Evolutionary conservation across 2,888 invertebrate genomes (phyloP).

Genomic region (Auanema freiburgensis): DNA sequence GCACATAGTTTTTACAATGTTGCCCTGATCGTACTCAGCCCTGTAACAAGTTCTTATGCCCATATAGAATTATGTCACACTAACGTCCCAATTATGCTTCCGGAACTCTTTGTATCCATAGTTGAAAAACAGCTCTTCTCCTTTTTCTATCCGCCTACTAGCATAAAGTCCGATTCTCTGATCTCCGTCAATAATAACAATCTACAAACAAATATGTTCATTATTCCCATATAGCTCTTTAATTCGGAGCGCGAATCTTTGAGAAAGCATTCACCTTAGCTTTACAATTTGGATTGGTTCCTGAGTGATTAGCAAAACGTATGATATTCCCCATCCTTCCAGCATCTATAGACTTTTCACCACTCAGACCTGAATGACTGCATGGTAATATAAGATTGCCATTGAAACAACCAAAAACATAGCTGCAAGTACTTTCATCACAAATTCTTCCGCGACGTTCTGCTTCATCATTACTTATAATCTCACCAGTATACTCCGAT

Average conservation of each 20-base stretch:
- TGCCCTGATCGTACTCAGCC: not conserved
- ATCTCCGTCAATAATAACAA: constrained; percentile 70
- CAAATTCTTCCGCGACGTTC: constrained; percentile 97
- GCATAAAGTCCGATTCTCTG: constrained; percentile 87
- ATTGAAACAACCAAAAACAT: constrained; percentile 75
- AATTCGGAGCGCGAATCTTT: too few relatives aligned
- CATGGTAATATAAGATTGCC: too few relatives aligned
- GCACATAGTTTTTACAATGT: not conserved
- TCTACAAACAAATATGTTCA: constrained; percentile 11
- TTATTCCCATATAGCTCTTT: too few relatives aligned
- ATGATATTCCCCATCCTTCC: constrained; percentile 98
- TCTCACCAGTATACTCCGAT: constrained; percentile 97
- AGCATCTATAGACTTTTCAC: constrained; percentile 83
- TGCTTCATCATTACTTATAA: constrained; percentile 94
- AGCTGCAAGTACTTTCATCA: constrained; percentile 98
- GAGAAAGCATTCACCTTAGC: too few relatives aligned
- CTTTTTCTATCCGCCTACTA: constrained; percentile 90
- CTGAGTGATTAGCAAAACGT: constrained; percentile 90
- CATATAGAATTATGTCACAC: too few relatives aligned
- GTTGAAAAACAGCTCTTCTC: constrained; percentile 97
- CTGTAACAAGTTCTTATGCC: too few relatives aligned
- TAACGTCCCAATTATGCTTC: constrained; percentile 57
- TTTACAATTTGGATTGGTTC: constrained; percentile 76
- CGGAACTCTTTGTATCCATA: constrained; percentile 71
- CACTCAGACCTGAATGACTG: constrained; percentile 36